Base-by-base conservation (phyloP, 2,113 vertebrate species). In the Cichladusa arquata region DNA sequence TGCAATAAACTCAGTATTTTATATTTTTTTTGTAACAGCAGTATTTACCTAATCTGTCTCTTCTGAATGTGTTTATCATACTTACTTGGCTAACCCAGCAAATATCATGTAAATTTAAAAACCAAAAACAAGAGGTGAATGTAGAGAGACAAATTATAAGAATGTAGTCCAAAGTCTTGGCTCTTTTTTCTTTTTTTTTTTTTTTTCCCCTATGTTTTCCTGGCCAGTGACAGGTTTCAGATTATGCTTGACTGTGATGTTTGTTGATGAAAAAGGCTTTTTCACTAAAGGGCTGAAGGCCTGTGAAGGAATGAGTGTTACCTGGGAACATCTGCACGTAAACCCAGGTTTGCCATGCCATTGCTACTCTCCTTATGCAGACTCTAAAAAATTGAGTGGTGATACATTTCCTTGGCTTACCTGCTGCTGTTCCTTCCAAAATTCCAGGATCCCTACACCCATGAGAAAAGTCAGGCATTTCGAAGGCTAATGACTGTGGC, bases 401-500 rank as follows among this genome's bases (percentile, higher is more conserved):
- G 44, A 31, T 42, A 12, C 7, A 29, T 34, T 1, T 4, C 26
- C 58, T 58, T 86, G 64, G 31, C 12, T 66, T 71, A 33, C 8
- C 47, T 81, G 28, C 25, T 40, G 45, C 31, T 64, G 22, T 31
- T 74, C 4, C 33, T 66, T 11, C 56, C 3, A 2, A 44, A 79
- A 1, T 34, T 66, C 0, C 0, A 34, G 25, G 29, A 67, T 74
- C 22, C 29, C 29, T 51, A 4, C 50, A 18, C 29, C 26, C 29
- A 11, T 0, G 2, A 38, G 57, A 64, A 77, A 70, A 86, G 8
- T 18, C 26, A n/a, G 19, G 16, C 0, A 2, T 79, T 76, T 76
- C 16, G 19, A 50, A 80, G 24, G 26, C 19, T n/a, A 5, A 19
- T 53, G 56, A 14, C 44, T 58, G 57, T 3, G 23, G 40, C 28